Base-by-base conservation (phyloP, 2,797 vertebrate genomes). In the Hirundo rustica region DNA sequence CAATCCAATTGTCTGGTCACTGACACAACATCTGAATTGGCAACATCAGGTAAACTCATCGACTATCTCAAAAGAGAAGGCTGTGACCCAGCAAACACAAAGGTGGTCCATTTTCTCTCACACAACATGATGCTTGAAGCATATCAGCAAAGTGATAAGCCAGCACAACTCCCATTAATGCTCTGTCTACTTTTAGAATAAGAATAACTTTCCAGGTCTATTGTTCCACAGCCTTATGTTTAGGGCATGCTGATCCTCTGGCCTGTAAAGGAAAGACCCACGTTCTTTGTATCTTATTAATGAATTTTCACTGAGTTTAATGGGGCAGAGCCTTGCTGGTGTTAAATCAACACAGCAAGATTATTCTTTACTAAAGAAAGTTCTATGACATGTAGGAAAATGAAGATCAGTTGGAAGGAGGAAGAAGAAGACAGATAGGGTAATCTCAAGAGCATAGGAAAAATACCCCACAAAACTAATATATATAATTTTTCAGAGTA, bases 241-340 rank as follows among this genome's bases (percentile, higher is more conserved):
- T 67, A 72, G 42, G 68, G 91, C 61, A 77, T 0, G 2, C 36
- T 30, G 65, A 77, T 62, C 11, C 51, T 72, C 57, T 89, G 67
- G 60, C 42, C 87, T 25, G 0, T 66, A 77, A 94, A 79, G 57
- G 60, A 55, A 90, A 73, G n/a, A 87, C 19, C 16, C 44, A 36
- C 11, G 44, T 89, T 66, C 79, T 86, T 83, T 91, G 40, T 42
- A 74, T 40, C 29, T 38, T 72, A 38, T 11, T 58, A 44, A 68
- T 72, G 76, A 89, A 91, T 89, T 62, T 51, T 83, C 5, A 7
- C 73, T 44, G 76, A 91, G 60, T 94, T 91, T 92, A 89, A 94
- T 55, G 62, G 68, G 30, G 51, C 55, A 93, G 36, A 91, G 47
- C n/a, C 51, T 89, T 0, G 0, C 10, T 88, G 66, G 58, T 84